phyloP scores from a whole-genome alignment of 2,797 vertebrate species.

The Catostomus latipinnis region DNA sequence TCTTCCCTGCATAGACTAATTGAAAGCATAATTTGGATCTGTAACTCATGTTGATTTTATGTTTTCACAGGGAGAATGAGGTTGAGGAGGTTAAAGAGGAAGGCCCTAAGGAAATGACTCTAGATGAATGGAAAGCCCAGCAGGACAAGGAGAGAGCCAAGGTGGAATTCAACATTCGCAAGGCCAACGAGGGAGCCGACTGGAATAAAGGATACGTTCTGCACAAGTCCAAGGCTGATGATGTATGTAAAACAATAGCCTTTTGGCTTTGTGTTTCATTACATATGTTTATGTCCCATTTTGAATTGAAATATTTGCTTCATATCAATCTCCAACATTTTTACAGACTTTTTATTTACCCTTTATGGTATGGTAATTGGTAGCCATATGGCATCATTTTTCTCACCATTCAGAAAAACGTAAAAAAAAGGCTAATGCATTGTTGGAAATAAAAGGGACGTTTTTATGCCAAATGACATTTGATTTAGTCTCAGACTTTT shows the following conservation, averaged over 20 bases:
- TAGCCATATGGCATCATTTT: no score
- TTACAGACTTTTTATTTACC: no score
- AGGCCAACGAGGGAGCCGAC: slow-evolving; percentile 95
- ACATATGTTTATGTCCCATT: no score
- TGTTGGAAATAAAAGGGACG: no score
- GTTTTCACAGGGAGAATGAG: slow-evolving; percentile 91
- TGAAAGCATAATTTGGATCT: neutral
- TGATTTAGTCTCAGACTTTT: no score
- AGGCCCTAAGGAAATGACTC: slow-evolving; percentile 97
- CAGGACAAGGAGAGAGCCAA: slow-evolving; percentile 96
- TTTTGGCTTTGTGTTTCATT: neutral
- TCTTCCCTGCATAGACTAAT: neutral
- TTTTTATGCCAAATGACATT: no score
- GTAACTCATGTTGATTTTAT: neutral
- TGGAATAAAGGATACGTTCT: slow-evolving; percentile 98
- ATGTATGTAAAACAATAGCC: slow-evolving; percentile 75
- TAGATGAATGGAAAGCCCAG: slow-evolving; percentile 99
- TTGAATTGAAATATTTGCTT: no score
- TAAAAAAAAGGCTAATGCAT: no score
- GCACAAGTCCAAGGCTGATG: slow-evolving; percentile 96
- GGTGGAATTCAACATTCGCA: slow-evolving; percentile 98
- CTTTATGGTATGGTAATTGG: no score
- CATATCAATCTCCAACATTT: no score
- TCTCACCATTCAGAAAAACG: no score
- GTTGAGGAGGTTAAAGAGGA: slow-evolving; percentile 96